These are phyloP conservation scores for Paramormyrops kingsleyae DNA, from an alignment of 2,113 vertebrate species.

Conservation along the genomic window DNA sequence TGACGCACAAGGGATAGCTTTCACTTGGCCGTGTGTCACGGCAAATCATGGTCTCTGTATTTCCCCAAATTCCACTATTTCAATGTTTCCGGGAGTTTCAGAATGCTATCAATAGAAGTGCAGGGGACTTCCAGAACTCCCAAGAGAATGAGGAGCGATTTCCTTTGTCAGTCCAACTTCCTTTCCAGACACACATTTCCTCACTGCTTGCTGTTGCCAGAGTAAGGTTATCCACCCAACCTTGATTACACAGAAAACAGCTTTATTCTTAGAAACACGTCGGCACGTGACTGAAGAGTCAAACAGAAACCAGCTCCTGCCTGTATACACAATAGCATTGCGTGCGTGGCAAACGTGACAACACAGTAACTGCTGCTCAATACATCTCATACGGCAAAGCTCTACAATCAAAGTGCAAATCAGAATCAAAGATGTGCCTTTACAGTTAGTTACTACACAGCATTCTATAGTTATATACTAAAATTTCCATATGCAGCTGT, in stretches of 20 bases:
- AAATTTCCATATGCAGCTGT: not conserved
- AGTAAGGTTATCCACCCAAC: not conserved
- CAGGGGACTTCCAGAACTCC: not conserved
- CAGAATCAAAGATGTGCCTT: not conserved
- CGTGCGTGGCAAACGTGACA: not conserved
- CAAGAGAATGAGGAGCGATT: not conserved
- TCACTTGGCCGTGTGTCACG: not conserved
- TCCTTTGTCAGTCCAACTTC: not conserved
- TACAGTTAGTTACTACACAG: not conserved
- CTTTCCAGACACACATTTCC: not conserved
- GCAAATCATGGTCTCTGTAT: not conserved
- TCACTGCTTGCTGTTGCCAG: not conserved
- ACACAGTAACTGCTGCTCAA: no score
- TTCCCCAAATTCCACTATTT: not conserved
- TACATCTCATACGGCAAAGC: not conserved
- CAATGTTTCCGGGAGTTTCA: not conserved
- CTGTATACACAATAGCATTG: not conserved
- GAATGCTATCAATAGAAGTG: not conserved
- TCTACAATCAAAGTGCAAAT: not conserved
- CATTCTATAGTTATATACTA: not conserved
- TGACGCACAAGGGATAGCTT: not conserved
- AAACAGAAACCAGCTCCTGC: not conserved
- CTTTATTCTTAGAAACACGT: constrained; percentile 4
- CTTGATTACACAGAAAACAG: not conserved
- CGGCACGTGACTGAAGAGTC: not conserved